Base-by-base conservation (phyloP, 2,888 invertebrate genomes). In the Amorpha juglandis region DNA sequence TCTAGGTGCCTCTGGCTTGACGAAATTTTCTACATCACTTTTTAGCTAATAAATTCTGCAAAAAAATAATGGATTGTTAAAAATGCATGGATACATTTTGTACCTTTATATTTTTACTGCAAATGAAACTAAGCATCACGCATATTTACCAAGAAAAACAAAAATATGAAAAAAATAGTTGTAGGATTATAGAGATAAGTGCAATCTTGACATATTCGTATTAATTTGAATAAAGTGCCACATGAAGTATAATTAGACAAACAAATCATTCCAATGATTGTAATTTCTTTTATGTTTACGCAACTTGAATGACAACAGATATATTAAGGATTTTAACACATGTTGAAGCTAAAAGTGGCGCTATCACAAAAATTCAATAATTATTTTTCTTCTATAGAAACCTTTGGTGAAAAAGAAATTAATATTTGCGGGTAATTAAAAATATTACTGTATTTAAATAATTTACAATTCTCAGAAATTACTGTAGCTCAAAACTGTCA, bases 191-290 rank as follows among this genome's bases (percentile, higher is more conserved):
- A 42, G 70, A 67, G 50, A 69, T 71, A 64, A 64, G 64, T 55
- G 53, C 64, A 63, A 55, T 55, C 64, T 63, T 68, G 63, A 66
- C 66, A 21, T 62, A 21, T 38, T 51, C 52, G 63, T 67, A 53
- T 53, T 68, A 68, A 69, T 68, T 70, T 73, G 55, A 71, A 71
- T 65, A 67, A 70, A 71, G 74, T 78, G 75, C 74, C 78, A 78
- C 75, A 52, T 62, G 66, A 69, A 52, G 66, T 72, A 53, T 67
- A 42, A 53, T 64, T 53, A 64, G 69, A 70, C 68, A 67, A 70
- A 64, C 42, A 73, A 76, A 68, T 74, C 81, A 80, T 80, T 79
- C 81, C 81, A 79, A 71, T 71, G 70, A 71, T 65, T 70, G 38
- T 72, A 71, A 68, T 65, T 68, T 68, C 63, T 64, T 67, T 45